Conservation (phyloP, 37 sponge, comb jelly and placozoan species). For the Geodia barretti region DNA sequence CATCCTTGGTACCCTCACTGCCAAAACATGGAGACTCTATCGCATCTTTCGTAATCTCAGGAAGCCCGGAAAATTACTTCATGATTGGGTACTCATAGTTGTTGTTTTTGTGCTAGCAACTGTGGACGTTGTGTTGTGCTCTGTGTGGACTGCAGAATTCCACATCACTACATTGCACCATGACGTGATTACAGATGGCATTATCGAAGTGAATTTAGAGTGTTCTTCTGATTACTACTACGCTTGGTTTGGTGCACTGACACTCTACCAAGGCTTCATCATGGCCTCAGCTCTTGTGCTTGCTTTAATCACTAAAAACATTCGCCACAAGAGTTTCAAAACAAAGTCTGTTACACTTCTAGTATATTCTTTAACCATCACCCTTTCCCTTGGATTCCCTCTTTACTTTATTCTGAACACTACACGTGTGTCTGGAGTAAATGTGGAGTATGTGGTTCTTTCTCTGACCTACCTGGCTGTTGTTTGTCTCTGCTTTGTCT, state of each 20-base stretch:
- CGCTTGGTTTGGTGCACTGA: no score
- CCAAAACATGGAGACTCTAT: slow-evolving; percentile 34
- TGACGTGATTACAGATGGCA: no score
- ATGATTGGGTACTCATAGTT: background rate
- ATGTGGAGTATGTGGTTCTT: background rate
- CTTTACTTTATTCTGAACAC: background rate
- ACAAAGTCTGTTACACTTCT: background rate
- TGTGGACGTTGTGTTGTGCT: background rate
- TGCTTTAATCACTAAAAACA: background rate
- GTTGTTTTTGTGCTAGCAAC: background rate
- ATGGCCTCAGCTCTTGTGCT: background rate
- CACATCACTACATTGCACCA: no score
- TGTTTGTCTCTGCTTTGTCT: background rate
- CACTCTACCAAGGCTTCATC: no score
- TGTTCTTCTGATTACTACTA: no score
- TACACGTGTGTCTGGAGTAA: background rate
- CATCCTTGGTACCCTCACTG: background rate
- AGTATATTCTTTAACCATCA: background rate
- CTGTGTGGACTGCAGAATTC: background rate
- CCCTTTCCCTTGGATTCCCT: background rate
- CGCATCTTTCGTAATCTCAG: slow-evolving; percentile 32
- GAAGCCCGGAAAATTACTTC: slow-evolving; percentile 24
- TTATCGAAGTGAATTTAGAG: no score
- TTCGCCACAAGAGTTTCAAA: background rate
- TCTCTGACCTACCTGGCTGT: background rate